Evolutionary conservation across 2,113 vertebrate species (phyloP).

Genomic region (Cephalophus harveyi): DNA sequence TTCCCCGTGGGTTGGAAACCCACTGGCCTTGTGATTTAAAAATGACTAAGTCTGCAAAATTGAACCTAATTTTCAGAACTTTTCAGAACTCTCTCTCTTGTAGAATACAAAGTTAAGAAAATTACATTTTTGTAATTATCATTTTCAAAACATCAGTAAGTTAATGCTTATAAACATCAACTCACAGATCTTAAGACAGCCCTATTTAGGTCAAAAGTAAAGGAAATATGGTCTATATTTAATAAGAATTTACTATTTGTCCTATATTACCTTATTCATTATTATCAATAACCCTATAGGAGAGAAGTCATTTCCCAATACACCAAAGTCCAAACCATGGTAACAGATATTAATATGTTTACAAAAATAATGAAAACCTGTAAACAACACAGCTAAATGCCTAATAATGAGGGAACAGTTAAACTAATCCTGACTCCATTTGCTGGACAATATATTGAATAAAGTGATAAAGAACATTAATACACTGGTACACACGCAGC

Average conservation of each 20-base stretch:
- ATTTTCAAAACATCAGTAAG: slow-evolving; percentile 5
- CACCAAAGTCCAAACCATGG: not conserved
- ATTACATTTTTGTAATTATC: not conserved
- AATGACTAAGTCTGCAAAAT: not conserved
- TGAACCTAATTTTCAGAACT: not conserved
- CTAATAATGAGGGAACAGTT: slow-evolving; percentile 7
- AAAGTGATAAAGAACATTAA: not conserved
- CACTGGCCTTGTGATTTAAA: not conserved
- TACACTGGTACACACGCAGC: not conserved
- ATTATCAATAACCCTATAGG: not conserved
- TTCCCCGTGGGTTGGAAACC: not conserved
- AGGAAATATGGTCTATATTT: not conserved
- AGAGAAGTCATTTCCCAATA: not conserved
- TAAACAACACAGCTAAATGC: not conserved
- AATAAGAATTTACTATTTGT: not conserved
- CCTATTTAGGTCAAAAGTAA: not conserved
- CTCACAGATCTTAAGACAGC: not conserved
- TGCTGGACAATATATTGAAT: not conserved
- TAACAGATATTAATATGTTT: not conserved
- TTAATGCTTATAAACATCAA: not conserved
- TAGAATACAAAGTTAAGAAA: not conserved
- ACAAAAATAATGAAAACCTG: slow-evolving; percentile 24
- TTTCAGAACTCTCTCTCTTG: not conserved
- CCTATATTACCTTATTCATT: not conserved
- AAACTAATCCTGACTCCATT: slow-evolving; percentile 11